Base-by-base conservation (phyloP, 1,140 invertebrate genomes). In the Rhyzopertha dominica region DNA sequence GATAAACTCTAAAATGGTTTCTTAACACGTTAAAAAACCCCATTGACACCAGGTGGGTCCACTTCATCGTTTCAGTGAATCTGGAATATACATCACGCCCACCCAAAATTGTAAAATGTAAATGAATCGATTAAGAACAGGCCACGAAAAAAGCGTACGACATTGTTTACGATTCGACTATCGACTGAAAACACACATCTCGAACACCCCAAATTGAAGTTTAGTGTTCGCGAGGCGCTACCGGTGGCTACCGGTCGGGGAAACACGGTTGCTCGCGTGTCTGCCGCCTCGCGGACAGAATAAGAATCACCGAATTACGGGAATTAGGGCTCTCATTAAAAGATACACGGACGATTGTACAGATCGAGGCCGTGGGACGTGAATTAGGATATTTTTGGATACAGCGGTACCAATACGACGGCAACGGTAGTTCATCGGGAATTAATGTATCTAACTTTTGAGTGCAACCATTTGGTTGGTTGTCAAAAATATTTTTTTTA, bases 321-420 rank as follows among this genome's bases (percentile, higher is more conserved):
- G 50, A 58, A 58, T 58, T 58, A 58, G 56, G 36, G 36, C 50
- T 32, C 56, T 53, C 53, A 55, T 58, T 58, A 55, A 58, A 46
- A 58, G 56, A 58, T 58, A 58, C 56, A 58, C 32, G 39, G 31
- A n/a, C 36, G 56, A 58, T 55, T 58, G 53, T n/a, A n/a, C n/a
- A n/a, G n/a, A n/a, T n/a, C n/a, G n/a, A n/a, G n/a, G n/a, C n/a
- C n/a, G n/a, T n/a, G n/a, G n/a, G n/a, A n/a, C n/a, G n/a, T n/a
- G n/a, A n/a, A n/a, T n/a, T n/a, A n/a, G n/a, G n/a, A n/a, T n/a
- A n/a, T n/a, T n/a, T n/a, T n/a, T n/a, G n/a, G n/a, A n/a, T n/a
- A n/a, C n/a, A n/a, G n/a, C n/a, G n/a, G n/a, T n/a, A n/a, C n/a
- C n/a, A n/a, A n/a, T n/a, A n/a, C n/a, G n/a, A n/a, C n/a, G n/a